Conservation (phyloP, 2,888 invertebrate genomes). For the Coelinius sp. region DNA sequence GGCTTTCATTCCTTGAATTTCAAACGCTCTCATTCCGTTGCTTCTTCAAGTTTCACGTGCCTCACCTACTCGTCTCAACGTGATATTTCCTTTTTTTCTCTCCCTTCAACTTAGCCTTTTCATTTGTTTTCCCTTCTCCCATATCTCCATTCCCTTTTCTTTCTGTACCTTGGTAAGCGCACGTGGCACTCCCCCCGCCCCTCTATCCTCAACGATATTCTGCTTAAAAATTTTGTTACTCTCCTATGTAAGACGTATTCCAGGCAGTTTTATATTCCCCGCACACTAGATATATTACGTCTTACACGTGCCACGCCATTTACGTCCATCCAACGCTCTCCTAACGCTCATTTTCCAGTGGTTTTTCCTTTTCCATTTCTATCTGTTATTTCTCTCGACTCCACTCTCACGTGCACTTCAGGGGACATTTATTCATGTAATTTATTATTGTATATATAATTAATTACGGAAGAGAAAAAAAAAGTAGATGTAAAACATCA, state of each 20-base stretch:
- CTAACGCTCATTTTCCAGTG: conserved; percentile 1
- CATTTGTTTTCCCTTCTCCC: conserved; percentile 20
- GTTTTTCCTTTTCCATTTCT: not conserved
- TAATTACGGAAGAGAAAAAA: too few species aligned
- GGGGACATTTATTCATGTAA: not conserved
- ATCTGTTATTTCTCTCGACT: not conserved
- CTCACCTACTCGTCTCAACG: conserved; percentile 19
- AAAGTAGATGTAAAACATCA: too few species aligned
- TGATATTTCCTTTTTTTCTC: not conserved
- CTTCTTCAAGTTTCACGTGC: conserved; percentile 2
- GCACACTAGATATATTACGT: conserved; percentile 55
- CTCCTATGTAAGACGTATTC: conserved; percentile 37
- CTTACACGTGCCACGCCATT: conserved; percentile 53
- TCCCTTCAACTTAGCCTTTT: conserved; percentile 34
- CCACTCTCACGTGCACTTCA: not conserved
- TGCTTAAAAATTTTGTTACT: not conserved
- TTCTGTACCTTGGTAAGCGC: not conserved
- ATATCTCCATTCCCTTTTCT: conserved; percentile 9
- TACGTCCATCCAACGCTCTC: conserved; percentile 33
- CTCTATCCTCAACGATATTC: not conserved
- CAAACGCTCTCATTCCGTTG: conserved; percentile 42
- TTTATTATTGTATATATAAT: not conserved
- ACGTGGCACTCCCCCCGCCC: conserved; percentile 21
- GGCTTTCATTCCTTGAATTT: conserved; percentile 55
- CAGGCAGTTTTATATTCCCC: conserved; percentile 51